Conservation (phyloP, 2,797 vertebrate species). For the Peromyscus melanophrys region DNA sequence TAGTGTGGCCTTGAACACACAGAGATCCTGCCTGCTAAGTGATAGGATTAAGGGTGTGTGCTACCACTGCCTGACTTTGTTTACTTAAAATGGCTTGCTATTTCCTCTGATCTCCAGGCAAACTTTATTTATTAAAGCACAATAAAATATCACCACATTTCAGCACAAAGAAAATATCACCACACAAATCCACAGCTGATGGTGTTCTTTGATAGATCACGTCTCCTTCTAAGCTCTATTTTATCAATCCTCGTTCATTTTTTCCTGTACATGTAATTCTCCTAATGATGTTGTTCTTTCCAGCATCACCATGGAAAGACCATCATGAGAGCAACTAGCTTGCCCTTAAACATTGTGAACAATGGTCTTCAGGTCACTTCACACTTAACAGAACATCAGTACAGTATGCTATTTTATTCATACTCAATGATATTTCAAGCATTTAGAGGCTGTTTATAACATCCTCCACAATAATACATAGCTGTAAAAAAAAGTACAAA, state of each 20-base stretch:
- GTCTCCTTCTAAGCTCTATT: conserved; percentile 19
- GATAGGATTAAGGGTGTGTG: too few species aligned
- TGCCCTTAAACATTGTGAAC: background rate
- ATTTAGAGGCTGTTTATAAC: background rate
- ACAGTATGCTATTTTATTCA: background rate
- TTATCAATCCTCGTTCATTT: background rate
- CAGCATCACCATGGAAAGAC: background rate
- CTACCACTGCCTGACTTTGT: too few species aligned
- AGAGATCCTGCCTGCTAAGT: too few species aligned
- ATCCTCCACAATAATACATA: background rate
- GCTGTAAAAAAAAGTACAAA: background rate
- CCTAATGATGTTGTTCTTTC: background rate
- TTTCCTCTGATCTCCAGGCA: too few species aligned
- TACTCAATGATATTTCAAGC: background rate
- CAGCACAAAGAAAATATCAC: too few species aligned
- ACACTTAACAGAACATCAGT: background rate
- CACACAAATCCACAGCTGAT: background rate
- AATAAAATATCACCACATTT: too few species aligned
- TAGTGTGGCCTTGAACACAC: too few species aligned
- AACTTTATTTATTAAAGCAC: too few species aligned
- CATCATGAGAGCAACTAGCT: background rate
- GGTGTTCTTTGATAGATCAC: conserved; percentile 1
- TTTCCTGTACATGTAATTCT: background rate
- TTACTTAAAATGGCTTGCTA: too few species aligned
- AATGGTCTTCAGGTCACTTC: background rate